phyloP scores from a whole-genome alignment of 2,888 invertebrate genomes.

The Nomada ferruginata region DNA sequence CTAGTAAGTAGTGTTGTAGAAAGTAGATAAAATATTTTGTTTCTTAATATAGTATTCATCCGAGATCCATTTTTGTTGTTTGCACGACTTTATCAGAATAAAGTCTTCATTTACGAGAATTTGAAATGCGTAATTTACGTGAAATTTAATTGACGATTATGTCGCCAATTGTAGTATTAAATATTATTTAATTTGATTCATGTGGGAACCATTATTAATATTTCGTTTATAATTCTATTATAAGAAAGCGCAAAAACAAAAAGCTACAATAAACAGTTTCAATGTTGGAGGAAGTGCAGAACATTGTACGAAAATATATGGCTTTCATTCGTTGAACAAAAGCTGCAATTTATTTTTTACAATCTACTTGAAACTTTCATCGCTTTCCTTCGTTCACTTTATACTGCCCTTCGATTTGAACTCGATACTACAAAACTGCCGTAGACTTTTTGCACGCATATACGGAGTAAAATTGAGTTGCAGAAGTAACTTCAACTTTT shows the following conservation, averaged over 20 bases:
- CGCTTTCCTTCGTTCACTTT: not conserved
- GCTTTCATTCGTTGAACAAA: not conserved
- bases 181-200: too few relatives aligned
- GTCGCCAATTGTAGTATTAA: too few relatives aligned
- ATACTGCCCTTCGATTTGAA: not conserved
- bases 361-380: not conserved
- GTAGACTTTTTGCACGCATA: not conserved
- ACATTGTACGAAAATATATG: not conserved
- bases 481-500: conserved; percentile 32
- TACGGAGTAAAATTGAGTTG: conserved; percentile 8
- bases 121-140: too few relatives aligned
- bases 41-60: too few relatives aligned
- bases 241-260: too few relatives aligned
- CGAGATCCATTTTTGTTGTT: not conserved
- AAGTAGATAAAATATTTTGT: too few relatives aligned
- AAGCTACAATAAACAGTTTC: too few relatives aligned
- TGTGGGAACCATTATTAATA: too few relatives aligned
- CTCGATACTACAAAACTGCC: not conserved
- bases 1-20: too few relatives aligned
- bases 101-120: not conserved
- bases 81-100: not conserved
- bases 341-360: not conserved
- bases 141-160: too few relatives aligned
- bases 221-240: too few relatives aligned
- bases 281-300: too few relatives aligned